Conservation (phyloP, 2,888 invertebrate genomes). For the Ectemnius cavifrons region DNA sequence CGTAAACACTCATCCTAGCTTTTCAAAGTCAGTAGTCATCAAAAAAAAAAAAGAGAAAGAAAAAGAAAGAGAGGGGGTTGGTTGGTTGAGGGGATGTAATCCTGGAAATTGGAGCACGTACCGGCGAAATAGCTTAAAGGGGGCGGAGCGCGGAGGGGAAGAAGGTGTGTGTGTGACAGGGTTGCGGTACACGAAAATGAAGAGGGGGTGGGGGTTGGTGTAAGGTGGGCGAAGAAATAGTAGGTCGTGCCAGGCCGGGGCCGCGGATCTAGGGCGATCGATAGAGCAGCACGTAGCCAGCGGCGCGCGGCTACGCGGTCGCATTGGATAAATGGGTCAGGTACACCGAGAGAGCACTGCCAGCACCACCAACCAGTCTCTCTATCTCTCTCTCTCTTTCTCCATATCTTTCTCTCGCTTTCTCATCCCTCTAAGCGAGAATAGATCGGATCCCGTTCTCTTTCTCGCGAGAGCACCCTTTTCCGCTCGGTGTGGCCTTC, state of each 20-base stretch:
- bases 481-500: constrained; percentile 9
- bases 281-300: constrained; percentile 73
- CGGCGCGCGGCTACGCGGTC: constrained; percentile 52
- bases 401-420: not conserved
- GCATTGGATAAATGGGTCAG: constrained; percentile 72
- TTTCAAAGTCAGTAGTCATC: too few species aligned
- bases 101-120: too few species aligned
- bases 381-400: not conserved
- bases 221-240: constrained; percentile 59
- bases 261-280: constrained; percentile 76
- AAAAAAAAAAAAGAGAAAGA: too few species aligned
- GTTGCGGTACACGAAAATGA: not conserved
- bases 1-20: too few species aligned
- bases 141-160: not conserved
- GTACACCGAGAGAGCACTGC: constrained; percentile 63
- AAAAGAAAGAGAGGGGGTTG: too few species aligned
- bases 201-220: constrained; percentile 40
- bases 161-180: not conserved
- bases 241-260: constrained; percentile 65
- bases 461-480: constrained; percentile 14
- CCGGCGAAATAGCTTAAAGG: too few species aligned
- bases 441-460: not conserved
- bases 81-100: too few species aligned
- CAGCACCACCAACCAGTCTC: not conserved
- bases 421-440: not conserved